Evolutionary conservation across 2,113 vertebrate genomes (phyloP).

Genomic region (Cheilinus undulatus): DNA sequence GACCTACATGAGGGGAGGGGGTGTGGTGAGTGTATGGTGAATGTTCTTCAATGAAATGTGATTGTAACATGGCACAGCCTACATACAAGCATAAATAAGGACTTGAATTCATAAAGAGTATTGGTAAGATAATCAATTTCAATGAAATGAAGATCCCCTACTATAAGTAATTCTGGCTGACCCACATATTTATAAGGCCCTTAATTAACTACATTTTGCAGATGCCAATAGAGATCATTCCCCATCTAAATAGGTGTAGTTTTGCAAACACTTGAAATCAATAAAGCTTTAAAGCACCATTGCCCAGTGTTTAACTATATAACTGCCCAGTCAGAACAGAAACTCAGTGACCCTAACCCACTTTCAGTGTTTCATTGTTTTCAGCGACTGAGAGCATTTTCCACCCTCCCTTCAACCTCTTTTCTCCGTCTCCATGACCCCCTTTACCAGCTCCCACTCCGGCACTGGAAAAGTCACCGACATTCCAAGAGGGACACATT

Average conservation of each 20-base stretch:
- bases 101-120: too few species aligned
- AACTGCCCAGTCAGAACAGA: slow-evolving; percentile 35
- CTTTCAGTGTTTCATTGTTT: slow-evolving; percentile 54
- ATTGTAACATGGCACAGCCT: too few species aligned
- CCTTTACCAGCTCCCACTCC: slow-evolving; percentile 31
- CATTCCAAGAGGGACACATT: slow-evolving; percentile 12
- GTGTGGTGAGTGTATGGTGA: too few species aligned
- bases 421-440: slow-evolving; percentile 58
- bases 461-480: background rate
- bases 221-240: background rate
- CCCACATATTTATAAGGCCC: background rate
- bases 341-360: slow-evolving; percentile 59
- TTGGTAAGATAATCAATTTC: too few species aligned
- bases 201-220: background rate
- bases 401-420: slow-evolving; percentile 48
- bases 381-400: slow-evolving; percentile 53
- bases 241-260: background rate
- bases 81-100: too few species aligned
- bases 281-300: slow-evolving; percentile 24
- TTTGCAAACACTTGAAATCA: slow-evolving; percentile 31
- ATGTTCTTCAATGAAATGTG: too few species aligned
- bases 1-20: too few species aligned
- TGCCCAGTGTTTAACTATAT: slow-evolving; percentile 2
- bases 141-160: too few species aligned
- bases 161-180: background rate